phyloP scores from a whole-genome alignment of 2,888 invertebrate species.

The Pristionchus maxplancki region DNA sequence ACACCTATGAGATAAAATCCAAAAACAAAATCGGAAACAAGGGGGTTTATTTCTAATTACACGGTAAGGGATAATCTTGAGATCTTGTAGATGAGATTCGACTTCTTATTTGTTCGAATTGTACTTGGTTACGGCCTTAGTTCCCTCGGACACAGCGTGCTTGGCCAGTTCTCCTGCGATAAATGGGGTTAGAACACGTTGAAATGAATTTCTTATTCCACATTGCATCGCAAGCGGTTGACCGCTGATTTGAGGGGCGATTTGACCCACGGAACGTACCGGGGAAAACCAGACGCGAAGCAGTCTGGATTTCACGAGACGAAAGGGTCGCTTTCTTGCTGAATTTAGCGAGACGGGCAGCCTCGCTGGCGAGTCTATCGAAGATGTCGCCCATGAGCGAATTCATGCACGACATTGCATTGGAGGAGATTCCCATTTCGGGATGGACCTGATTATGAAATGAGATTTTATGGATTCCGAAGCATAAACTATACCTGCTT shows the following conservation, averaged over 20 bases:
- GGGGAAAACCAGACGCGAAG: slow-evolving; percentile 64
- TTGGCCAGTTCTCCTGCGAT: slow-evolving; percentile 40
- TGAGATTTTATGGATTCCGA: slow-evolving; percentile 60
- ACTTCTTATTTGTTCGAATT: background rate
- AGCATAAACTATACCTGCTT: slow-evolving; percentile 72
- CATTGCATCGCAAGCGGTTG: too few species aligned
- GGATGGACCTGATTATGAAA: slow-evolving; percentile 79
- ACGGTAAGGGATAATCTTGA: background rate
- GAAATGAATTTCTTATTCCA: too few species aligned
- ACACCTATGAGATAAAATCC: too few species aligned
- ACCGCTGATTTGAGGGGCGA: too few species aligned
- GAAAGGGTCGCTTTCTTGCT: slow-evolving; percentile 84
- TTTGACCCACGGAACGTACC: slow-evolving; percentile 53
- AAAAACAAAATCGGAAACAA: too few species aligned
- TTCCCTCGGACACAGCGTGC: slow-evolving; percentile 46
- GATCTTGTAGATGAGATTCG: background rate
- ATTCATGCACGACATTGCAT: slow-evolving; percentile 86
- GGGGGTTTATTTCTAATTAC: too few species aligned
- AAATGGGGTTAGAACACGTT: background rate
- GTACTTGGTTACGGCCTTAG: slow-evolving; percentile 41
- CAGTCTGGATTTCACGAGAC: slow-evolving; percentile 84
- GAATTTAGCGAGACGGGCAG: slow-evolving; percentile 82
- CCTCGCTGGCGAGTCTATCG: slow-evolving; percentile 83
- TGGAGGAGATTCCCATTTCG: slow-evolving; percentile 84
- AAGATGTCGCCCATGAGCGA: slow-evolving; percentile 86